Base-by-base conservation (phyloP, 2,797 vertebrate genomes). In the Hapalemur alaotrensis region DNA sequence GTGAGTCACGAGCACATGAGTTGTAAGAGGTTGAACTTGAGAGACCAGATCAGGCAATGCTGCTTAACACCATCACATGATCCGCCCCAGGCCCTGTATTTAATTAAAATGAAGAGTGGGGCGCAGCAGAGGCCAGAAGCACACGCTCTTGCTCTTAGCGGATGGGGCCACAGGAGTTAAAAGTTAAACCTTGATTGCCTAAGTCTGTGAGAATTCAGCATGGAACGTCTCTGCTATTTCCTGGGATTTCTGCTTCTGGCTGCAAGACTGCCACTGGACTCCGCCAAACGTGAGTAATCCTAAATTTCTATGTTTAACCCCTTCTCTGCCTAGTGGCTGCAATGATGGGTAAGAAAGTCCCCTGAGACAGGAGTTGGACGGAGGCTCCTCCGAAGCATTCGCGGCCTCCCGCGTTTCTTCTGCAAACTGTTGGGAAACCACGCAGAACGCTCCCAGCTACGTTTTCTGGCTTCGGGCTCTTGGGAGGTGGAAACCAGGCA, bases 51-150 rank as follows among this genome's bases (percentile, higher is more conserved):
- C 99, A 99, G 99, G 97, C 98, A 99, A 97, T 93, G 98, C 99
- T 98, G 89, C 99, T 99, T 99, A 99, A 98, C 98, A 94, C 97
- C 98, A 98, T 99, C 99, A 99, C 99, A 99, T 99, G 99, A 99
- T 98, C 97, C 95, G 96, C 98, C 98, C 97, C 6, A 89, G 98
- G 98, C 98, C 97, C 96, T 90, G 97, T 89, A 97, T 98, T 98
- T 98, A 98, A 98, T 96, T 78, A 89, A 95, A 88, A 94, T 85
- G 95, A 84, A 97, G 85, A 93, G 95, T 23, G 69, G 95, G 86
- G 87, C 17, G 2, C 43, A 18, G 41, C 17, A 2, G 73, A 87
- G 70, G 43, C 94, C 25, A 4, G 95, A 79, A 95, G 86, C 97
- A 63, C 80, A 84, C 59, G 91, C 57, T 28, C 95, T 48, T 76